Evolutionary conservation across 2,888 invertebrate genomes (phyloP), one percentile per base, ranked within the genome.

Genomic region (Lycaena phlaeas): DNA sequence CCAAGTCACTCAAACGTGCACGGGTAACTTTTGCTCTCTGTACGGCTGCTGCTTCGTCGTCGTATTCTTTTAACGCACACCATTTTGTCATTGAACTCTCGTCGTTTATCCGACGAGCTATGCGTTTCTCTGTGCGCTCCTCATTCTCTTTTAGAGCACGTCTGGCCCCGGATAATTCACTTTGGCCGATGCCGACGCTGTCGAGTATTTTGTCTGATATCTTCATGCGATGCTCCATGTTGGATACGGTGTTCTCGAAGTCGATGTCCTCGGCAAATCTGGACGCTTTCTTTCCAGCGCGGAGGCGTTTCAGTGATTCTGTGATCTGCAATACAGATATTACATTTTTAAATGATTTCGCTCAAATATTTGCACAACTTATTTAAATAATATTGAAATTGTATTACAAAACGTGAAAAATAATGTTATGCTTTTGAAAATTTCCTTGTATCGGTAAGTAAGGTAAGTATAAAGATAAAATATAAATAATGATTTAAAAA

Each of bases 1-100:
- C 92, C 29, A 93, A 75, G 56, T 92, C 92, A 26, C 86, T 86
- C 11, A 93, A 74, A 36, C 92, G 87, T 6, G 90, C 90, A 48
- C 90, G 86, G 1, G 89, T 86, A 17, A 86, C 87, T 53, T 87
- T 88, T 1, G 92, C 92, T 36, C 93, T 70, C 31, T 86, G 78
- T 12, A 86, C 86, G 0, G 92, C 92, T 0, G 88, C 88, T 45
- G 78, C 86, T 45, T 82, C 79, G 1, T 79, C 76, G 2, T 79
- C 76, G 4, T 82, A 81, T 3, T 54, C 64, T 31, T 85, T 86
- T 9, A 90, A 42, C n/a, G 89, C 88, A 0, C 88, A 82, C 90
- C 91, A 90, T 59, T 88, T 89, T 11, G 89, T 87, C n/a, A 88
- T 59, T 2, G 69, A 57, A 47, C 59, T 69, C 25, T 78, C 77